These are phyloP conservation scores for Lepidocolaptes lacrymiger DNA, from an alignment of 2,797 vertebrate species.

Conservation along the genomic window DNA sequence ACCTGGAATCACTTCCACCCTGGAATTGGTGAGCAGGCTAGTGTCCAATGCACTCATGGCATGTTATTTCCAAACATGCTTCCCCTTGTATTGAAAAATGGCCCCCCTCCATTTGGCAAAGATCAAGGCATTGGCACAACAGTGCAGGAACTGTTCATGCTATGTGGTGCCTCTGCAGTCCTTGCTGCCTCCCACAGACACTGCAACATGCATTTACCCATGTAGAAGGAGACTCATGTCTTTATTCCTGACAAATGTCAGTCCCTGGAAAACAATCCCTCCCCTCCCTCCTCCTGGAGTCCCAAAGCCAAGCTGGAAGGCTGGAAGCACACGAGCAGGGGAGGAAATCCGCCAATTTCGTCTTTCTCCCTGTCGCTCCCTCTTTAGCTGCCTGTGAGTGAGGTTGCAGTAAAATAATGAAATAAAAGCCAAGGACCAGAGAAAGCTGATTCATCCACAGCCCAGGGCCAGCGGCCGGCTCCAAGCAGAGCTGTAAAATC, in stretches of 20 bases:
- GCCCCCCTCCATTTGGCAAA: not conserved
- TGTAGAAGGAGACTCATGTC: not conserved
- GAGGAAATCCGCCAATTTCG: conserved; percentile 23
- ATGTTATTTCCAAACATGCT: not conserved
- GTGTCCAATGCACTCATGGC: not conserved
- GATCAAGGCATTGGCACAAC: rapidly evolving
- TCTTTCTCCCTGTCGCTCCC: conserved; percentile 15
- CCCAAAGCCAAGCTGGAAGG: conserved; percentile 12
- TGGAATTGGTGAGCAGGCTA: not conserved
- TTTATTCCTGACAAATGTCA: conserved; percentile 39
- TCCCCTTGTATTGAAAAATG: not conserved
- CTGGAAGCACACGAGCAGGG: not conserved
- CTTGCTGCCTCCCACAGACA: not conserved
- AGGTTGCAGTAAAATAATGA: conserved; percentile 70
- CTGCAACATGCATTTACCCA: not conserved
- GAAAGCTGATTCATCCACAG: conserved; percentile 77
- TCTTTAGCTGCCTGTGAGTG: conserved; percentile 51
- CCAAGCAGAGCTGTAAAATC: conserved; percentile 74
- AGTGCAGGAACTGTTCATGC: not conserved
- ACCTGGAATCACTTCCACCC: not conserved
- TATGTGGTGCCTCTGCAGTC: rapidly evolving
- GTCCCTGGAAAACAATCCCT: conserved; percentile 19
- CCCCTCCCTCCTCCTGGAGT: not conserved
- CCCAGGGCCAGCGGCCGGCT: conserved; percentile 71
- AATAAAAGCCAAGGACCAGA: conserved; percentile 74